These are phyloP conservation scores for Dynastes maya DNA, from an alignment of 2,888 invertebrate genomes.

Conservation along the genomic window DNA sequence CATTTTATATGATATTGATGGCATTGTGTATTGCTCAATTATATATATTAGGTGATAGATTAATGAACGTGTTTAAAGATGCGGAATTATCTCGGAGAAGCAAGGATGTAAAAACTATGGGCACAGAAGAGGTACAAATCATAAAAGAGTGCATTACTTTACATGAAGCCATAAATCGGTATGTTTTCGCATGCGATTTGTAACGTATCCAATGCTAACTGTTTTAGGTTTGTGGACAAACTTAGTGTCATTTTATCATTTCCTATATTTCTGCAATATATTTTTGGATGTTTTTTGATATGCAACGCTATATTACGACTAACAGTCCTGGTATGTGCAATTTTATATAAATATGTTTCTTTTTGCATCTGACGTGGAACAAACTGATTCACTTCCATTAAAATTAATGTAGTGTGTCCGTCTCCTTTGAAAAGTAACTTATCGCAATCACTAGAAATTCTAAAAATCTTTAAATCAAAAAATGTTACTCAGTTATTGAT, in stretches of 20 bases:
- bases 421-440: no score
- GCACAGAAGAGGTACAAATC: neutral
- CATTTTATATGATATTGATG: slow-evolving; percentile 6
- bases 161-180: slow-evolving; percentile 3
- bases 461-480: no score
- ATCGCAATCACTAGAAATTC: no score
- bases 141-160: neutral
- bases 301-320: slow-evolving; percentile 12
- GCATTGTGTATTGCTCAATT: slow-evolving; percentile 1
- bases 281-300: slow-evolving; percentile 10
- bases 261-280: slow-evolving; percentile 9
- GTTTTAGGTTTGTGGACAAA: neutral
- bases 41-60: neutral
- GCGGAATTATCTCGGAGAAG: neutral
- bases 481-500: no score
- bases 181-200: neutral
- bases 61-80: neutral
- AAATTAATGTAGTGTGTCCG: no score
- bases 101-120: neutral
- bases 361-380: no score
- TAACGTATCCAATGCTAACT: neutral
- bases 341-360: no score
- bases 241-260: slow-evolving; percentile 3
- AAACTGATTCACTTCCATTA: no score
- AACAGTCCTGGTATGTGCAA: slow-evolving; percentile 12